Evolutionary conservation across 2,797 vertebrate species (phyloP), one percentile per base, ranked within the genome.

Genomic region (Cyprinodon diabolis): DNA sequence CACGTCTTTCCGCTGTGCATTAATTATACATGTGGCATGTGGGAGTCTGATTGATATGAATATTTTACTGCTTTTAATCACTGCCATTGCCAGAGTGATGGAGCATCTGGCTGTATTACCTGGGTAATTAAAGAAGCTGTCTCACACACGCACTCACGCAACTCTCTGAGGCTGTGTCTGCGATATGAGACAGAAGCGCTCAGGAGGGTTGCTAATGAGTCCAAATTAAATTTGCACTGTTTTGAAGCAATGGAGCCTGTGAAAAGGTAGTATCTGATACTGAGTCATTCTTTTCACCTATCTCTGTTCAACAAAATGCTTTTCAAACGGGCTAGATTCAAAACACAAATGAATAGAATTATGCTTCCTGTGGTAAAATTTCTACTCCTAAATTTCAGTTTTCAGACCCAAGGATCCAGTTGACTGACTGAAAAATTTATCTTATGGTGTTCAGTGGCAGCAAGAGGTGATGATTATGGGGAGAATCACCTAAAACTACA

Each of bases 51-150:
- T 90, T 92, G 91, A 92, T 91, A 93, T 91, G 89, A 93, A 93
- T 93, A 92, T 93, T 91, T 93, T 90, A 92, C 90, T 91, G 85
- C 87, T 92, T 92, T 92, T 93, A 93, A 93, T 93, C 91, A 92
- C 89, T 92, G 91, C 89, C 90, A 91, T 90, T 86, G 91, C 90
- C 80, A 88, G 89, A 91, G 92, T 90, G 91, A 93, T 91, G 85
- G 89, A 90, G 86, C 91, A 91, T 92, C 90, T 93, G 91, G 90
- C 87, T 88, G 84, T 78, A 90, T 93, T 93, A 93, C 92, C 92
- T 93, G 91, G 91, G 88, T 91, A 93, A 93, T 93, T 93, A 91
- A 90, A 93, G 90, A 88, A 84, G 82, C 83, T 87, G 87, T 89
- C 88, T 85, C 88, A 82, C 84, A 79, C 81, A 71, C 74, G 69